A percentile compares a stretch with the other conserved stretches of the same genome.
Evolutionary conservation across 2,113 vertebrate genomes (phyloP).

Genomic region (Callopanchax toddi): DNA sequence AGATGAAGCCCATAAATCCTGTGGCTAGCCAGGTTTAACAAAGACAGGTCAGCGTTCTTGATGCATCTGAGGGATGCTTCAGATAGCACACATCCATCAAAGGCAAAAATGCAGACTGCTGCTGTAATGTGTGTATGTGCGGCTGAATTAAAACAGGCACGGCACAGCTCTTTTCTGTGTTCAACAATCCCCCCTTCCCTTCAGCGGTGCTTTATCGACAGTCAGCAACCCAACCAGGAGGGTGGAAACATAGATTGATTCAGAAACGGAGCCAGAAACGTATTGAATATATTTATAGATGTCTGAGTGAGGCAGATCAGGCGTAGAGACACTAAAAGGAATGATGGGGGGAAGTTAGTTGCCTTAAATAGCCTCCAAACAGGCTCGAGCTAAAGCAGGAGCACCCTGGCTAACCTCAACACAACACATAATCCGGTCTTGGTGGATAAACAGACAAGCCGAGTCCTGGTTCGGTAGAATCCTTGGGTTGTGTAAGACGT

Average conservation of each 20-base stretch:
- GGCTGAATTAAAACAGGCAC: slow-evolving; percentile 39
- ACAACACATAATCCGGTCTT: slow-evolving; percentile 44
- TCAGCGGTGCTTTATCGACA: slow-evolving; percentile 42
- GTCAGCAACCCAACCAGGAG: slow-evolving; percentile 17
- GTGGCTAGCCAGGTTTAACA: slow-evolving; percentile 62
- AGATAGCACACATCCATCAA: slow-evolving; percentile 76
- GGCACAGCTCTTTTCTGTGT: slow-evolving; percentile 32
- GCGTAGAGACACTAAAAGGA: slow-evolving; percentile 26
- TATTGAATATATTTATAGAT: slow-evolving; percentile 67
- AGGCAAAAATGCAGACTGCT: slow-evolving; percentile 54
- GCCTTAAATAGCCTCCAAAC: slow-evolving; percentile 31
- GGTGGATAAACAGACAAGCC: slow-evolving; percentile 8
- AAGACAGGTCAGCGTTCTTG: slow-evolving; percentile 67
- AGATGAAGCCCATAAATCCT: slow-evolving; percentile 69
- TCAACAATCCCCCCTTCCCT: slow-evolving; percentile 25
- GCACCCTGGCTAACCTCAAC: slow-evolving; percentile 26
- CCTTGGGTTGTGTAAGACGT: slow-evolving; percentile 46
- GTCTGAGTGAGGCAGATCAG: slow-evolving; percentile 25
- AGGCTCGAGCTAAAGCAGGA: slow-evolving; percentile 35
- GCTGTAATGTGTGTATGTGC: slow-evolving; percentile 26
- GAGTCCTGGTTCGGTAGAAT: slow-evolving; percentile 18
- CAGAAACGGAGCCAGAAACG: slow-evolving; percentile 56
- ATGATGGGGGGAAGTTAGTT: slow-evolving; percentile 10
- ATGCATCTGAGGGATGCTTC: slow-evolving; percentile 64
- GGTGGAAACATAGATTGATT: slow-evolving; percentile 73